Conservation (phyloP, 2,888 invertebrate species). For the Diploptera punctata region DNA sequence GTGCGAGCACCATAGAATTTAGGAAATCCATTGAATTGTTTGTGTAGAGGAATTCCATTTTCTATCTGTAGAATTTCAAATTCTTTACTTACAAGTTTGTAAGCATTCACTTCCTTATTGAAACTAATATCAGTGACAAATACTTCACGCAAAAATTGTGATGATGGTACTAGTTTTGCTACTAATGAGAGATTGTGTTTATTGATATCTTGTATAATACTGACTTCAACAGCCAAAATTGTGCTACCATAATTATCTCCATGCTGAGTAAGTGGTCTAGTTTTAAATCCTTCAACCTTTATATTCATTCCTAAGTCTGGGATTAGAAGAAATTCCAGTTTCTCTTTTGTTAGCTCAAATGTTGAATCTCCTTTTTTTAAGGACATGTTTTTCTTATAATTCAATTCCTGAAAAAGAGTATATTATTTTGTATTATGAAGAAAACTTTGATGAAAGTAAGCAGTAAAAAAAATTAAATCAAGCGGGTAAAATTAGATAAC, state of each 20-base stretch:
- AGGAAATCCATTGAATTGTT: constrained; percentile 59
- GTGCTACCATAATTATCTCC: constrained; percentile 70
- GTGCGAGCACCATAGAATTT: constrained; percentile 63
- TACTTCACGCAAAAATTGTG: constrained; percentile 58
- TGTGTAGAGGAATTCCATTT: constrained; percentile 53
- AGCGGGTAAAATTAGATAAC: too few relatives aligned
- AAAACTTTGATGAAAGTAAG: too few relatives aligned
- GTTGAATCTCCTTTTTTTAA: background rate
- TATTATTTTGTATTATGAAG: too few relatives aligned
- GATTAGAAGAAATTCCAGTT: constrained; percentile 50
- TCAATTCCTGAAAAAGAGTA: constrained; percentile 50
- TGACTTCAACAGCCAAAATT: constrained; percentile 55
- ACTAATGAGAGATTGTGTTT: constrained; percentile 48
- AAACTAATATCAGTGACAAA: constrained; percentile 65
- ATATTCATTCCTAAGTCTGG: constrained; percentile 48
- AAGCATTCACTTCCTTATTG: constrained; percentile 63
- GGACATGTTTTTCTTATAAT: background rate
- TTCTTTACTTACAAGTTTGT: constrained; percentile 58
- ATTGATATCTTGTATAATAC: background rate
- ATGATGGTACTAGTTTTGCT: constrained; percentile 64
- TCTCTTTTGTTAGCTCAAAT: constrained; percentile 32
- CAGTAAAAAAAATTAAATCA: too few relatives aligned
- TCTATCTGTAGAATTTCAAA: constrained; percentile 59
- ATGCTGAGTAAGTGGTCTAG: constrained; percentile 58
- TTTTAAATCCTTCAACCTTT: constrained; percentile 53